A percentile compares a stretch with the other conserved stretches of the same genome.
phyloP scores from a whole-genome alignment of 2,888 invertebrate genomes.

The Ichneumoninae sp. region DNA sequence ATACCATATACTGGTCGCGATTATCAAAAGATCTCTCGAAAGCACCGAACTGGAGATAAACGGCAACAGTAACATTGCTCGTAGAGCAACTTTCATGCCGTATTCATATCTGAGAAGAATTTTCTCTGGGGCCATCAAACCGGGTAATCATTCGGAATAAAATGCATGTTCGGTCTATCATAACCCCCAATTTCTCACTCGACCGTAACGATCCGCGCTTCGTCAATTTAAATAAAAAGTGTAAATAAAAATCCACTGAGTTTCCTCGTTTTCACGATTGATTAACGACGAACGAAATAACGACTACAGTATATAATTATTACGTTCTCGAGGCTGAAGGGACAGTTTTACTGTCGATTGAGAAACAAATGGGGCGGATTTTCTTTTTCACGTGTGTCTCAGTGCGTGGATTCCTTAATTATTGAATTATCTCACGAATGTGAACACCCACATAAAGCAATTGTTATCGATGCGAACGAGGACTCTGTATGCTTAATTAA shows the following conservation, averaged over 20 bases:
- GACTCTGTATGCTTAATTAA: slow-evolving; percentile 28
- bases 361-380: no score
- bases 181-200: slow-evolving; percentile 18
- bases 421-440: no score
- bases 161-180: slow-evolving; percentile 10
- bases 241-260: neutral
- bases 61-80: slow-evolving; percentile 30
- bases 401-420: no score
- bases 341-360: neutral
- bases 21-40: slow-evolving; percentile 11
- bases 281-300: neutral
- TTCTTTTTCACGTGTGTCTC: no score
- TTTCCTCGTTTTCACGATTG: neutral
- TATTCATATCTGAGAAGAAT: neutral
- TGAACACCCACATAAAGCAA: no score
- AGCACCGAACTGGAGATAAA: slow-evolving; percentile 44
- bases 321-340: neutral
- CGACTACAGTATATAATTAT: neutral
- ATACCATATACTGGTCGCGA: slow-evolving; percentile 2
- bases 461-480: no score
- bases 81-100: neutral
- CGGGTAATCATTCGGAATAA: slow-evolving; percentile 54
- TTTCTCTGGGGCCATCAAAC: slow-evolving; percentile 13
- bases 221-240: neutral
- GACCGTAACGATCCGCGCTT: slow-evolving; percentile 19